Conservation (phyloP, 2,113 vertebrate species). For the Lanius ludovicianus region DNA sequence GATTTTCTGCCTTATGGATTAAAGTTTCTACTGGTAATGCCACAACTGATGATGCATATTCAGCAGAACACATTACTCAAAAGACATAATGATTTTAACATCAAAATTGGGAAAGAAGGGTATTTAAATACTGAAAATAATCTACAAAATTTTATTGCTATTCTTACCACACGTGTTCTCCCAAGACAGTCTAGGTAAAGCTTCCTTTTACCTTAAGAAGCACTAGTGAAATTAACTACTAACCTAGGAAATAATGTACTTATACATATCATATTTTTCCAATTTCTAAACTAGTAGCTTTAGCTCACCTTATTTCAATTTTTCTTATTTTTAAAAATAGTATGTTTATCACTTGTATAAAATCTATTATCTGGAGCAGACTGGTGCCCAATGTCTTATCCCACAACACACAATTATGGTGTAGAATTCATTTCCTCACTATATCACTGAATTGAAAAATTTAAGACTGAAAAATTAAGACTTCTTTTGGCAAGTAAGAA, state of each 20-base stretch:
- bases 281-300: conserved; percentile 4
- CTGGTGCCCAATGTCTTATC: neutral
- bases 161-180: neutral
- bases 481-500: conserved; percentile 3
- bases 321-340: neutral
- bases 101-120: neutral
- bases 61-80: neutral
- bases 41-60: neutral
- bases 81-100: neutral
- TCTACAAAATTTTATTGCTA: neutral
- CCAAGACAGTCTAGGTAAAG: neutral
- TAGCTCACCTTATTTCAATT: neutral
- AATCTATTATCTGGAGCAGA: neutral
- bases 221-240: conserved; percentile 14
- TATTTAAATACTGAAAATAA: conserved; percentile 21
- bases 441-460: neutral
- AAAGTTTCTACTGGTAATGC: conserved; percentile 1
- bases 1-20: neutral
- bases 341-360: neutral
- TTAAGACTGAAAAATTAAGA: neutral
- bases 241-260: neutral
- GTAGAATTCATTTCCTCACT: neutral
- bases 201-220: conserved; percentile 6
- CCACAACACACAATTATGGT: neutral
- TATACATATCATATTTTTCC: neutral